Evolutionary conservation across 2,113 vertebrate genomes (phyloP).

Genomic region (Pygoscelis antarcticus): DNA sequence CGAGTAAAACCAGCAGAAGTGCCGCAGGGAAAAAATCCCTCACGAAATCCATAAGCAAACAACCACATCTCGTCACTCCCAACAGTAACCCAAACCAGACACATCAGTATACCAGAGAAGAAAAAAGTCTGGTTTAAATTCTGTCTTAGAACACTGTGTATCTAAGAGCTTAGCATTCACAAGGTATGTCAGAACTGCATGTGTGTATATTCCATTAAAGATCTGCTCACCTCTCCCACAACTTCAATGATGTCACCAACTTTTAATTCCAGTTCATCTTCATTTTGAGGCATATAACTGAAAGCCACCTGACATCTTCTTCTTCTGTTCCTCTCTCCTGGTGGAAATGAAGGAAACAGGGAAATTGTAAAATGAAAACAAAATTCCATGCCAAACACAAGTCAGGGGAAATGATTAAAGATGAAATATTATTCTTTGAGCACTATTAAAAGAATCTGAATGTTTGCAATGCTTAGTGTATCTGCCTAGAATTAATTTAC

Average conservation of each 20-base stretch:
- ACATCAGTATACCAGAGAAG: not conserved
- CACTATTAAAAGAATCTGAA: not conserved
- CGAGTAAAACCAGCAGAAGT: not conserved
- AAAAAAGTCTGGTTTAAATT: not conserved
- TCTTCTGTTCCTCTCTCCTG: constrained; percentile 89
- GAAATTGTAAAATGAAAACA: not conserved
- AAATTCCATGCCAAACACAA: constrained; percentile 27
- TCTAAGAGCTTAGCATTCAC: not conserved
- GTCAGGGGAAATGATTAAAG: constrained; percentile 3
- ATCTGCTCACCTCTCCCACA: constrained; percentile 86
- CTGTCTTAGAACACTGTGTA: not conserved
- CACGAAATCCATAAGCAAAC: not conserved
- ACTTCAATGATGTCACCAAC: constrained; percentile 95
- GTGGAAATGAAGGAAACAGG: constrained; percentile 11
- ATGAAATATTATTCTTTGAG: not conserved
- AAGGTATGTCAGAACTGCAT: not conserved
- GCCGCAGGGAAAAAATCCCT: not conserved
- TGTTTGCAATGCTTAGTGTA: not conserved
- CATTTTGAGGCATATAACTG: constrained; percentile 96
- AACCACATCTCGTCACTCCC: not conserved
- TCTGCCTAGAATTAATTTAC: not conserved
- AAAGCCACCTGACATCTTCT: constrained; percentile 95
- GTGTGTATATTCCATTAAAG: not conserved
- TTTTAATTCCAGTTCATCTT: constrained; percentile 95
- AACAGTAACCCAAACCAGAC: not conserved